These are phyloP conservation scores for Lampris incognitus DNA, from an alignment of 2,113 vertebrate species.

Conservation along the genomic window DNA sequence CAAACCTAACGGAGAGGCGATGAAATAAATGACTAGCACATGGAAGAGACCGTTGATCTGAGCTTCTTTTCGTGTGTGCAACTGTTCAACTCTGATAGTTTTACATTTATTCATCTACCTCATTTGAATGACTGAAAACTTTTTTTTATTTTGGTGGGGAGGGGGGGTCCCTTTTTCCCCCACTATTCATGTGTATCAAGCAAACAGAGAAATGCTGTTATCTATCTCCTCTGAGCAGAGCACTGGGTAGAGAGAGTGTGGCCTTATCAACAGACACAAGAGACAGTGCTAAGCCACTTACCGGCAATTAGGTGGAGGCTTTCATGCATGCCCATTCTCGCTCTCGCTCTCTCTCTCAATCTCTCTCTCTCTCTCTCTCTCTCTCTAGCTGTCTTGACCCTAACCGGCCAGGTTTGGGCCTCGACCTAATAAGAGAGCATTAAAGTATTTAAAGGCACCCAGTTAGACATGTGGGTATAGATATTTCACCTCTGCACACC, in stretches of 20 bases:
- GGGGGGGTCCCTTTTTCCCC: no score
- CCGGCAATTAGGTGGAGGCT: slow-evolving; percentile 34
- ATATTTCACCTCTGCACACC: no score
- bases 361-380: neutral
- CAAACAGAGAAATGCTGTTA: slow-evolving; percentile 19
- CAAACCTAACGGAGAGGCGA: neutral
- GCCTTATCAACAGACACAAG: slow-evolving; percentile 57
- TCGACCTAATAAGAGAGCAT: slow-evolving; percentile 14
- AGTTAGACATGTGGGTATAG: no score
- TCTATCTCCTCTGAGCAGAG: slow-evolving; percentile 21
- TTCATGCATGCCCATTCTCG: neutral
- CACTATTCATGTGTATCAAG: no score
- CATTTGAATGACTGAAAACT: no score
- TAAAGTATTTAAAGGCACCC: neutral
- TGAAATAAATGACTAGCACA: no score
- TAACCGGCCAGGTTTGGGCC: neutral
- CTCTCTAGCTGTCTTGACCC: slow-evolving; percentile 5
- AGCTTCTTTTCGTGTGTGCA: no score
- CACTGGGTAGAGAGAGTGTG: slow-evolving; percentile 17
- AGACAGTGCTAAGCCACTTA: slow-evolving; percentile 52
- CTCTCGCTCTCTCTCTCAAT: neutral
- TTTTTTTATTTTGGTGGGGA: no score
- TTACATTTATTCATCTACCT: no score
- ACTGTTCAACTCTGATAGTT: no score
- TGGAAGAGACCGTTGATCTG: no score